Evolutionary conservation across 1,140 invertebrate species (phyloP).

Genomic region (Lucilia sericata): DNA sequence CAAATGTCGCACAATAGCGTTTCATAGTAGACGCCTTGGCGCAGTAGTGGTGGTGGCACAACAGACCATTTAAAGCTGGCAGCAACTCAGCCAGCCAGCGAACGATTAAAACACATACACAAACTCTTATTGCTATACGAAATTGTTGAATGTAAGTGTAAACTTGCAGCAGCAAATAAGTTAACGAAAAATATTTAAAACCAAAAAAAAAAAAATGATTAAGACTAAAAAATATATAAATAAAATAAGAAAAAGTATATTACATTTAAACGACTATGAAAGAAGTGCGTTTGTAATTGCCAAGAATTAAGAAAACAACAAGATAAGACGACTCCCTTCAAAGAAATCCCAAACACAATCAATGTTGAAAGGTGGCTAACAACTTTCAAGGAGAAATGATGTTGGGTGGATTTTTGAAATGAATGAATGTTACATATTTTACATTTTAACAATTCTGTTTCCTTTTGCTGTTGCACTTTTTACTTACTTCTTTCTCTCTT

Average conservation of each 20-base stretch:
- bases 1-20: slow-evolving; percentile 27
- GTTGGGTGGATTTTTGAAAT: neutral
- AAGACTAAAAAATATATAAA: no score
- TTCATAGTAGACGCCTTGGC: slow-evolving; percentile 39
- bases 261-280: no score
- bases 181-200: neutral
- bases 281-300: neutral
- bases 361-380: neutral
- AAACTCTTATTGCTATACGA: no score
- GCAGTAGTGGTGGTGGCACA: slow-evolving; percentile 39
- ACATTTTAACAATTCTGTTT: neutral
- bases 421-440: neutral
- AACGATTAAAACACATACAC: neutral
- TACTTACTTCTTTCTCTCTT: neutral
- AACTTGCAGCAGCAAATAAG: no score
- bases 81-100: neutral
- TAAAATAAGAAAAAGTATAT: no score
- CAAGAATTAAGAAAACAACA: neutral
- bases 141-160: no score
- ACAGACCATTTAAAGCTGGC: neutral
- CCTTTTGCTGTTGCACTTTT: neutral
- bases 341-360: neutral
- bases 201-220: neutral
- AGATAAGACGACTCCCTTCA: neutral
- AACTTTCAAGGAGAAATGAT: neutral